Conservation (phyloP, 35 echinoderm and acorn worm genomes). For the Chiridota heheva region DNA sequence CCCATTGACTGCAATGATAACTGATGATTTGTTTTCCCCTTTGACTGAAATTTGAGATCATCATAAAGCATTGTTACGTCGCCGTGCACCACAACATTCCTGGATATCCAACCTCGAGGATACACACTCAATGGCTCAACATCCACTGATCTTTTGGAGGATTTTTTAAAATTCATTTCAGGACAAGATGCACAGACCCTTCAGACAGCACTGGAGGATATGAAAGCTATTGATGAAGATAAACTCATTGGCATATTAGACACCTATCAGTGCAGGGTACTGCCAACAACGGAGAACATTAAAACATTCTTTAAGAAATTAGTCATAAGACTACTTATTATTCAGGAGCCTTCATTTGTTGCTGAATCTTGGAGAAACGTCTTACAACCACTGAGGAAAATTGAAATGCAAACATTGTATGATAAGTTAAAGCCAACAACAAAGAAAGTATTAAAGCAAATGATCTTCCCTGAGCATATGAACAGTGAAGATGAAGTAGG, state of each 20-base stretch:
- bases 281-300: constrained; percentile 30
- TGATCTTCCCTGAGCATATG: neutral
- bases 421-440: constrained; percentile 4
- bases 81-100: too few relatives aligned
- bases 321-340: too few relatives aligned
- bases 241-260: constrained; percentile 26
- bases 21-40: too few relatives aligned
- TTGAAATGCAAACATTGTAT: neutral
- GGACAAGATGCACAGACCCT: constrained; percentile 6
- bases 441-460: constrained; percentile 8
- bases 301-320: too few relatives aligned
- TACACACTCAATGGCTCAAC: neutral
- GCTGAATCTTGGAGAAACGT: constrained; percentile 11
- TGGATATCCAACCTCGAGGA: too few relatives aligned
- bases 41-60: too few relatives aligned
- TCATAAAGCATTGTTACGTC: too few relatives aligned
- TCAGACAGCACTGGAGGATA: neutral
- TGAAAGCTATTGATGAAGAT: neutral
- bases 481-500: neutral
- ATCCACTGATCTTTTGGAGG: neutral
- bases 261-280: constrained; percentile 9
- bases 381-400: neutral
- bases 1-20: too few relatives aligned
- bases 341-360: constrained; percentile 5
- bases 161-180: neutral